Evolutionary conservation across 2,797 vertebrate genomes (phyloP).

Genomic region (Darevskia mixta): DNA sequence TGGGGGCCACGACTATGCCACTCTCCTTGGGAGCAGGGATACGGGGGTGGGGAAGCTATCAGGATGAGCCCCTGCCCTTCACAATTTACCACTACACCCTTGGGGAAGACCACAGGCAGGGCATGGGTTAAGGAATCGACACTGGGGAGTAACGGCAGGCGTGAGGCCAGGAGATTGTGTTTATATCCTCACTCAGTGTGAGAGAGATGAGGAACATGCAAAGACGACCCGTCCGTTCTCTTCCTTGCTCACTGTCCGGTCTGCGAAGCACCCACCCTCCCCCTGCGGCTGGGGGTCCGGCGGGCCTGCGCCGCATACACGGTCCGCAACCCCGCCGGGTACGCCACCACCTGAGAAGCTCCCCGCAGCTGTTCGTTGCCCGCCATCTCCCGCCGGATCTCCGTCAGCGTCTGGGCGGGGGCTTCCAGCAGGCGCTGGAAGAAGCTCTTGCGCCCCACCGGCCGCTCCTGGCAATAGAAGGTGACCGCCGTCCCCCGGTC

Average conservation of each 20-base stretch:
- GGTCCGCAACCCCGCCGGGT: constrained; percentile 81
- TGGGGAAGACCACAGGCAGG: too few relatives aligned
- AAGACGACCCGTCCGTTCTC: background rate
- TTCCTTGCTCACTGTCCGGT: background rate
- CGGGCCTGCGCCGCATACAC: constrained; percentile 70
- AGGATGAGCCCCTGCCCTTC: too few relatives aligned
- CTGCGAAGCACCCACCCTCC: constrained; percentile 73
- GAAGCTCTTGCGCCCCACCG: constrained; percentile 86
- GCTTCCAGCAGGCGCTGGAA: constrained; percentile 93
- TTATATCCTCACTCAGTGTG: too few relatives aligned
- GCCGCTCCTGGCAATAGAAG: constrained; percentile 90
- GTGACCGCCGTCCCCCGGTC: constrained; percentile 88
- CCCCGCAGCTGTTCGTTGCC: constrained; percentile 78
- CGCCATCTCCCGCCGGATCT: constrained; percentile 92
- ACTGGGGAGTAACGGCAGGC: background rate
- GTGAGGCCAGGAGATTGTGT: background rate
- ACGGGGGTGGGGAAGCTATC: too few relatives aligned
- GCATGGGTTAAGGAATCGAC: rapidly evolving
- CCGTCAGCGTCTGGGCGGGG: constrained; percentile 84
- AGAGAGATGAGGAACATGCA: background rate
- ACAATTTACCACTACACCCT: too few relatives aligned
- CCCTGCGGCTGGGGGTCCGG: constrained; percentile 69
- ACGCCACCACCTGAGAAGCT: constrained; percentile 83
- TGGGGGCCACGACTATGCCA: too few relatives aligned
- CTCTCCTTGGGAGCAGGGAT: too few relatives aligned